phyloP scores from a whole-genome alignment of 1,140 invertebrate genomes.

The Pogonomyrmex barbatus region DNA sequence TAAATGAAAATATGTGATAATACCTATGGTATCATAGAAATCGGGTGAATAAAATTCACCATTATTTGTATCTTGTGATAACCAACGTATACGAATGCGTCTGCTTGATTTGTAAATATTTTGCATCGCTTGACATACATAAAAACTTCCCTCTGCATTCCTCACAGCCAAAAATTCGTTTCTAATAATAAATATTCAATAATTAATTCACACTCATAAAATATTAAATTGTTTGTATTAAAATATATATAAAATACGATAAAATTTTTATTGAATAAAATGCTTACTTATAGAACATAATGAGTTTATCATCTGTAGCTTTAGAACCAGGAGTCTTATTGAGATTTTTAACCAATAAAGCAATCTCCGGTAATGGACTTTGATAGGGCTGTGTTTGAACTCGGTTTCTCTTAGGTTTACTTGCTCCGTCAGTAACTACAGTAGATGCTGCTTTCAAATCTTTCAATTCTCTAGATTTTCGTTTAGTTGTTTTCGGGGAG shows the following conservation, averaged over 20 bases:
- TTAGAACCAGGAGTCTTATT: slow-evolving; percentile 88
- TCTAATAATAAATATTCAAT: slow-evolving; percentile 85
- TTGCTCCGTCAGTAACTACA: slow-evolving; percentile 72
- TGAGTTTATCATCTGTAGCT: slow-evolving; percentile 92
- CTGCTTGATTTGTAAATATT: slow-evolving; percentile 94
- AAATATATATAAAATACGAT: no score
- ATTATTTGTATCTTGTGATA: slow-evolving; percentile 90
- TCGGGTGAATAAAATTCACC: slow-evolving; percentile 94
- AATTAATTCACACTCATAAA: slow-evolving; percentile 48
- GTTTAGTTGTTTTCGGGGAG: slow-evolving; percentile 79
- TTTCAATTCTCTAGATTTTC: slow-evolving; percentile 84
- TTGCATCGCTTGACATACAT: slow-evolving; percentile 95
- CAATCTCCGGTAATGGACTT: slow-evolving; percentile 92
- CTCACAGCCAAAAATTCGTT: slow-evolving; percentile 96
- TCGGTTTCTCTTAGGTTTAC: slow-evolving; percentile 87
- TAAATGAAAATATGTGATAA: slow-evolving; percentile 51
- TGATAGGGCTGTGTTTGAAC: slow-evolving; percentile 93
- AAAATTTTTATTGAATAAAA: not conserved
- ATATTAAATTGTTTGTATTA: slow-evolving; percentile 19
- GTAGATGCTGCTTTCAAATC: slow-evolving; percentile 78
- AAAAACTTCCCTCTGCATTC: slow-evolving; percentile 95
- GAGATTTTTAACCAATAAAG: slow-evolving; percentile 90
- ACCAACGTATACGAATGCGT: slow-evolving; percentile 95
- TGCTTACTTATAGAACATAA: slow-evolving; percentile 93
- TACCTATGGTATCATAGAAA: slow-evolving; percentile 95